These are phyloP conservation scores for Apotomis turbidana DNA, from an alignment of 2,888 invertebrate species.

Conservation along the genomic window DNA sequence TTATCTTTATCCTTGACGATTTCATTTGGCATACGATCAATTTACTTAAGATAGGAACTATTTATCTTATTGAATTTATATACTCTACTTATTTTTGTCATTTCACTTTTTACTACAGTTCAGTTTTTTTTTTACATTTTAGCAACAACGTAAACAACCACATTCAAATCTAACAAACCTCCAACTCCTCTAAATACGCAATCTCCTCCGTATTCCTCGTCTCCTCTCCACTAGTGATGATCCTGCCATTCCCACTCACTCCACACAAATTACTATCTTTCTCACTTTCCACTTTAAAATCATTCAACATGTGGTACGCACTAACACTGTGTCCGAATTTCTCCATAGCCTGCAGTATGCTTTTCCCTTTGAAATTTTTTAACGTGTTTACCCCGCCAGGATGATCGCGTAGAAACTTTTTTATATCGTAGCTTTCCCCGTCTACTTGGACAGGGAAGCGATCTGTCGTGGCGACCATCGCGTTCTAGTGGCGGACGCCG, in stretches of 20 bases:
- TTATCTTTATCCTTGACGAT: too few relatives aligned
- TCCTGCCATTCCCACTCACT: slow-evolving; percentile 71
- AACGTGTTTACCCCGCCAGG: slow-evolving; percentile 89
- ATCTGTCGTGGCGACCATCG: slow-evolving; percentile 51
- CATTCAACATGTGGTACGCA: slow-evolving; percentile 86
- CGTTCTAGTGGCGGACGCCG: slow-evolving; percentile 37
- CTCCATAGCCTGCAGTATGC: slow-evolving; percentile 80
- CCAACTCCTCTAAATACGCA: slow-evolving; percentile 71
- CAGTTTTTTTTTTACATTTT: too few relatives aligned
- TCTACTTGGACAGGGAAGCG: slow-evolving; percentile 71
- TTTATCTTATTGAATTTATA: too few relatives aligned
- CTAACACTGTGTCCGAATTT: slow-evolving; percentile 85
- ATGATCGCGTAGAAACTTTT: slow-evolving; percentile 87
- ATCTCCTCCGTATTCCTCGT: slow-evolving; percentile 60
- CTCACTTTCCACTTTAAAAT: slow-evolving; percentile 80
- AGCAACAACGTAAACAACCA: background rate
- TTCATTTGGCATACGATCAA: too few relatives aligned
- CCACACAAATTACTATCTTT: slow-evolving; percentile 73
- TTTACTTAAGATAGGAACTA: too few relatives aligned
- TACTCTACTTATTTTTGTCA: too few relatives aligned
- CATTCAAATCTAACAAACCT: slow-evolving; percentile 57
- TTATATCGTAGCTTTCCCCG: slow-evolving; percentile 85
- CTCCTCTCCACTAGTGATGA: slow-evolving; percentile 68
- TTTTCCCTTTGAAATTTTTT: slow-evolving; percentile 80
- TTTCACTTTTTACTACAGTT: too few relatives aligned